These are phyloP conservation scores for Zenarchopterus dispar DNA, from an alignment of 2,797 vertebrate genomes.

Conservation along the genomic window DNA sequence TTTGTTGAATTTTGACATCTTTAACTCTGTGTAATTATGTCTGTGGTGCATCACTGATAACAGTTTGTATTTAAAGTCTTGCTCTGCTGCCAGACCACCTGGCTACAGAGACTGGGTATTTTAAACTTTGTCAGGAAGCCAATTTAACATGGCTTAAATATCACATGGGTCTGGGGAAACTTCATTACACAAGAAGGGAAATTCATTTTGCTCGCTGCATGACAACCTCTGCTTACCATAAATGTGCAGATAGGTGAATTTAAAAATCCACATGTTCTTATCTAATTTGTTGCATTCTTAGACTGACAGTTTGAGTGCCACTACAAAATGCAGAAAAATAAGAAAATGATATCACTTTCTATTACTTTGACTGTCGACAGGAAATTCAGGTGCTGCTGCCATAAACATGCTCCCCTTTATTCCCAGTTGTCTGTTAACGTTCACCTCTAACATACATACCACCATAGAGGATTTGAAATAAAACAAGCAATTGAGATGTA, in stretches of 20 bases:
- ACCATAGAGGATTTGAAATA: no score
- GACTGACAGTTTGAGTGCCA: constrained; percentile 7
- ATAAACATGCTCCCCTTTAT: neutral
- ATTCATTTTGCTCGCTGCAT: constrained; percentile 40
- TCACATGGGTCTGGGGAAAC: constrained; percentile 25
- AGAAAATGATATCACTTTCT: constrained; percentile 3
- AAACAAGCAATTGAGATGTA: no score
- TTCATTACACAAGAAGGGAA: constrained; percentile 31
- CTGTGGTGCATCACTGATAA: constrained; percentile 9
- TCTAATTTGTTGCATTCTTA: constrained; percentile 28
- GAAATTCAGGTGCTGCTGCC: neutral
- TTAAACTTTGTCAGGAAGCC: constrained; percentile 5
- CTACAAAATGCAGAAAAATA: constrained; percentile 17
- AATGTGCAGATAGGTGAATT: constrained; percentile 40
- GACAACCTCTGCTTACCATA: constrained; percentile 24
- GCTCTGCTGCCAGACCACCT: neutral
- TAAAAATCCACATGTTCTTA: constrained; percentile 31
- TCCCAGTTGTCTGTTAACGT: no score
- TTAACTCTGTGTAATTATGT: neutral
- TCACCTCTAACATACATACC: no score
- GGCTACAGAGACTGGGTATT: neutral
- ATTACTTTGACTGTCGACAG: neutral
- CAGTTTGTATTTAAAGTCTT: neutral
- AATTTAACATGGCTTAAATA: constrained; percentile 23
- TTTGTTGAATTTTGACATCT: neutral